Evolutionary conservation across 2,113 vertebrate species (phyloP).

Genomic region (Podarcis raffonei): DNA sequence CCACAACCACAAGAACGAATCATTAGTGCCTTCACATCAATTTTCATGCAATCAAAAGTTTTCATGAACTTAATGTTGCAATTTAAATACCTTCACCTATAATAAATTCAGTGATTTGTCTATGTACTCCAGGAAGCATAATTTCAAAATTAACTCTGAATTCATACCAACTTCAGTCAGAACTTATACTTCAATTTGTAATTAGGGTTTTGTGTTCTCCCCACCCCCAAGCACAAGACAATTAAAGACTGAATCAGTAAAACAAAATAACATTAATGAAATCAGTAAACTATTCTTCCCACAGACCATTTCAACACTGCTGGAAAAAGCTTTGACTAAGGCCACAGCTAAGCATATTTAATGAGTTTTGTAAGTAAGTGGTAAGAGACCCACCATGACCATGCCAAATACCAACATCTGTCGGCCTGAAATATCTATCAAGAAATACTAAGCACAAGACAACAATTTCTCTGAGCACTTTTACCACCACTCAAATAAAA

Average conservation of each 20-base stretch:
- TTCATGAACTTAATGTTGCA: constrained; percentile 14
- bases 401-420: not conserved
- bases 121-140: not conserved
- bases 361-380: not conserved
- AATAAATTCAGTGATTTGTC: not conserved
- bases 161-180: not conserved
- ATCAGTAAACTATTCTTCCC: not conserved
- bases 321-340: not conserved
- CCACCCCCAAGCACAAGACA: not conserved
- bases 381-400: not conserved
- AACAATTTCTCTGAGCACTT: not conserved
- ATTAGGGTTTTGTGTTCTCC: not conserved
- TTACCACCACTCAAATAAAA: not conserved
- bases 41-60: not conserved
- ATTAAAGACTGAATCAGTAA: not conserved
- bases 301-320: not conserved
- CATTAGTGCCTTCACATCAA: not conserved
- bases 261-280: not conserved
- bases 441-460: not conserved
- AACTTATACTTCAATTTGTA: not conserved
- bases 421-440: not conserved
- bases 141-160: constrained; percentile 16
- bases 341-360: not conserved
- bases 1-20: not conserved
- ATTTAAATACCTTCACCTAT: constrained; percentile 28